Evolutionary conservation across 2,797 vertebrate species (phyloP).

Genomic region (Pipistrellus pygmaeus): DNA sequence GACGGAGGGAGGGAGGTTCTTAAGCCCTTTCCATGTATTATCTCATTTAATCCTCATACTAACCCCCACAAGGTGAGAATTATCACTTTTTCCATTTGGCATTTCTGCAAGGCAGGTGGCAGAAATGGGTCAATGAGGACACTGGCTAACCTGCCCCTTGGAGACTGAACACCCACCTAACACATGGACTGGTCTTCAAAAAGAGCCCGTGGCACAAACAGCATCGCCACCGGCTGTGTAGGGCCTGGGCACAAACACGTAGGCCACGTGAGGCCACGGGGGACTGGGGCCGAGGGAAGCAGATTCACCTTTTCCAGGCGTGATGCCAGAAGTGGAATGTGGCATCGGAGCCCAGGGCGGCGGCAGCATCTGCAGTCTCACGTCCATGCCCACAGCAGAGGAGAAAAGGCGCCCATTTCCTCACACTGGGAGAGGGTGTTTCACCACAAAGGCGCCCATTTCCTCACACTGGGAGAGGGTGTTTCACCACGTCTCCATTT

Average conservation of each 20-base stretch:
- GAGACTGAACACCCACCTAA: not conserved
- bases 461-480: not conserved
- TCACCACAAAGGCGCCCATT: accelerated
- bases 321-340: not conserved
- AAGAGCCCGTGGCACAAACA: not conserved
- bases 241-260: not conserved
- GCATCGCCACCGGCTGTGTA: not conserved
- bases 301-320: not conserved
- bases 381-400: too few species aligned
- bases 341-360: not conserved
- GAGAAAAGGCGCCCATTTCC: accelerated
- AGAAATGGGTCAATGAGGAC: not conserved
- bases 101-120: not conserved
- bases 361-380: accelerated
- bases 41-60: not conserved
- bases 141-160: not conserved
- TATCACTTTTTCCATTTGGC: not conserved
- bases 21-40: not conserved
- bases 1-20: too few species aligned
- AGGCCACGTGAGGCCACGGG: not conserved
- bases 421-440: not conserved
- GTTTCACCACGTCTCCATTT: not conserved
- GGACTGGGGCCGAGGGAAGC: not conserved
- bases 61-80: not conserved
- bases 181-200: not conserved